These are phyloP conservation scores for Hydrolagus affinis DNA, from an alignment of 2,113 vertebrate species.

Conservation along the genomic window DNA sequence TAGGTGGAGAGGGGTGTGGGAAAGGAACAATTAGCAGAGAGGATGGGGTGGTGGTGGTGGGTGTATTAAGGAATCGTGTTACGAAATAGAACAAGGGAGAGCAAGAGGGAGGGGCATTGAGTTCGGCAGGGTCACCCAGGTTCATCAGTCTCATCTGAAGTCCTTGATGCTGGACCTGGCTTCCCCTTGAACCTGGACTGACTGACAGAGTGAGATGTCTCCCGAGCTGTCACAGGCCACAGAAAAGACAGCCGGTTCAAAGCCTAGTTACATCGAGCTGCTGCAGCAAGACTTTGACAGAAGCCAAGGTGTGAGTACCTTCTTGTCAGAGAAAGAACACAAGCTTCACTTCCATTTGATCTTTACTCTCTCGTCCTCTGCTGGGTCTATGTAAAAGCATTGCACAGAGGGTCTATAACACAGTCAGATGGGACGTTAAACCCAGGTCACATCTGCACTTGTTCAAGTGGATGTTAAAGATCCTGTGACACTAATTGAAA, in stretches of 20 bases:
- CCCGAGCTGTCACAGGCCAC: conserved; percentile 37
- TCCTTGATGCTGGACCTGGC: conserved; percentile 30
- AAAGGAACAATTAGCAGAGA: background rate
- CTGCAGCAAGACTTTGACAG: conserved; percentile 50
- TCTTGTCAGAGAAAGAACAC: background rate
- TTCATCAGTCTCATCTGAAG: conserved; percentile 27
- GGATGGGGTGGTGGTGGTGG: too few species aligned
- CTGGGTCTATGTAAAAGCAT: background rate
- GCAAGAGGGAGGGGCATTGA: too few species aligned
- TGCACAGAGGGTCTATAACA: background rate
- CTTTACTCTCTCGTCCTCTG: too few species aligned
- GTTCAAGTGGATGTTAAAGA: too few species aligned
- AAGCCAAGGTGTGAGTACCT: conserved; percentile 45
- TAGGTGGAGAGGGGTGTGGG: background rate
- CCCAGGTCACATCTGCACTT: too few species aligned
- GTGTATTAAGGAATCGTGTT: background rate
- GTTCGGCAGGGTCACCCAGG: background rate
- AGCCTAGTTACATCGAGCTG: conserved; percentile 50
- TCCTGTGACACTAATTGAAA: too few species aligned
- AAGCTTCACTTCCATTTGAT: background rate
- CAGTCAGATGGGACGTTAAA: too few species aligned
- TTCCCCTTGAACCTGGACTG: conserved; percentile 37
- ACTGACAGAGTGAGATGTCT: conserved; percentile 34
- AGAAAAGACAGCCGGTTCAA: conserved; percentile 39
- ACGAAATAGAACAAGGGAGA: background rate